These are phyloP conservation scores for Drosophila kanekoi DNA, from an alignment of 2,888 invertebrate genomes.

Conservation along the genomic window DNA sequence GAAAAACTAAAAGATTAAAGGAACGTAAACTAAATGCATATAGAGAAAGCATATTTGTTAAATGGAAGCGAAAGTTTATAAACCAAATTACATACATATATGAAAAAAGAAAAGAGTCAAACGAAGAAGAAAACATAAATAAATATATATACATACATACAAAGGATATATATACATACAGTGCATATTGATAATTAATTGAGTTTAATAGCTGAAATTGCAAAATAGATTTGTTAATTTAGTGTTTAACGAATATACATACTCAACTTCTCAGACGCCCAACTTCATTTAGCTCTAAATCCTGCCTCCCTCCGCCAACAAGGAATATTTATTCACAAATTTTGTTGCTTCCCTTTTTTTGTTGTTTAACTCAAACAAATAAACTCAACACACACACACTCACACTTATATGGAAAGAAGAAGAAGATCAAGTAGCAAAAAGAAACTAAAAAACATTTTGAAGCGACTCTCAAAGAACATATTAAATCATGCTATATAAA, in stretches of 20 bases:
- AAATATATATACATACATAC: slow-evolving; percentile 33
- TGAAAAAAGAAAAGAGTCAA: slow-evolving; percentile 19
- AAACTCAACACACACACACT: slow-evolving; percentile 2
- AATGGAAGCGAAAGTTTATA: slow-evolving; percentile 47
- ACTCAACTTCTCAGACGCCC: slow-evolving; percentile 34
- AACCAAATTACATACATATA: slow-evolving; percentile 33
- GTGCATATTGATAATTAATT: slow-evolving; percentile 59
- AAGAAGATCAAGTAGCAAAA: not conserved
- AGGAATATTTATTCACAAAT: not conserved
- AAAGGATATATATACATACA: slow-evolving; percentile 40
- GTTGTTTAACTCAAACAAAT: slow-evolving; percentile 9
- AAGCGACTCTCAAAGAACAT: slow-evolving; percentile 43
- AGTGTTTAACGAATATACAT: slow-evolving; percentile 65
- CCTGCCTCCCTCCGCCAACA: not conserved
- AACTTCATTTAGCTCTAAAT: slow-evolving; percentile 2
- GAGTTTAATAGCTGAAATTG: slow-evolving; percentile 71
- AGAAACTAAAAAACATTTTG: slow-evolving; percentile 14
- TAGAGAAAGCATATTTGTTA: slow-evolving; percentile 68
- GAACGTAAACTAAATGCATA: slow-evolving; percentile 37
- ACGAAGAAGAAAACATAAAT: slow-evolving; percentile 9
- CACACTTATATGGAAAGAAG: slow-evolving; percentile 1
- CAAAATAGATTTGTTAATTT: slow-evolving; percentile 78
- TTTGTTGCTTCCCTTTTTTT: slow-evolving; percentile 18
- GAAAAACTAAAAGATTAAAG: slow-evolving; percentile 15
- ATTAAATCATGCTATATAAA: slow-evolving; percentile 33